Evolutionary conservation across 2,797 vertebrate genomes (phyloP), one percentile per base, ranked within the genome.

Genomic region (Coreius guichenoti): DNA sequence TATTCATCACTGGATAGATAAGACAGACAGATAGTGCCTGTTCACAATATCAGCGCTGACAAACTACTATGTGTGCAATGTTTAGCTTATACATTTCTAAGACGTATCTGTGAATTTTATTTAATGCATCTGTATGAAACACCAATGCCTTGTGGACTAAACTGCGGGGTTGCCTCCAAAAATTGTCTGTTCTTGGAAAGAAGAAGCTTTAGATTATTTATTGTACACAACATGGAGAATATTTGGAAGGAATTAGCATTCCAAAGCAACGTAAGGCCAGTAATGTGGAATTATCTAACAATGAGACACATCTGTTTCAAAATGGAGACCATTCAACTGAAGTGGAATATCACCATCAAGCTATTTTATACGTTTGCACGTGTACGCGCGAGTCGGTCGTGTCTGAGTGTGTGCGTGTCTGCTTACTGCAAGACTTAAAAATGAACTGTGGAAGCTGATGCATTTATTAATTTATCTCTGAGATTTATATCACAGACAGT

Each of bases 251-350:
- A 70, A 56, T 70, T 29, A 11, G 36, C 36, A 58, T 56, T 72
- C 3, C 17, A 56, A 72, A 21, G 11, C 67, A 45, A 56, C 3
- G 58, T 13, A 43, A 13, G 17, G 16, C 51, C 19, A 8, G 45
- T 65, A 54, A 73, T 89, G 85, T 87, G 85, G 89, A 63, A 65
- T 79, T 84, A 87, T 90, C 87, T 89, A 89, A 92, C 89, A 91
- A 87, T 70, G 51, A 86, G 90, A 81, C 87, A 85, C 80, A 83
- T 92, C 90, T 90, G 89, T 88, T 90, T 91, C 54, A 88, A 89
- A 92, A 87, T 88, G 82, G 86, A 89, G 90, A 83, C 85, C 88
- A 86, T 89, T 87, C 9, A 6, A 87, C 73, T 51, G 65, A 58
- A 31, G 16, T 63, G 67, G 39, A 91, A 83, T 81, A 80, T 79